phyloP scores from a whole-genome alignment of 2,888 invertebrate species.

The Abscondita cerata region DNA sequence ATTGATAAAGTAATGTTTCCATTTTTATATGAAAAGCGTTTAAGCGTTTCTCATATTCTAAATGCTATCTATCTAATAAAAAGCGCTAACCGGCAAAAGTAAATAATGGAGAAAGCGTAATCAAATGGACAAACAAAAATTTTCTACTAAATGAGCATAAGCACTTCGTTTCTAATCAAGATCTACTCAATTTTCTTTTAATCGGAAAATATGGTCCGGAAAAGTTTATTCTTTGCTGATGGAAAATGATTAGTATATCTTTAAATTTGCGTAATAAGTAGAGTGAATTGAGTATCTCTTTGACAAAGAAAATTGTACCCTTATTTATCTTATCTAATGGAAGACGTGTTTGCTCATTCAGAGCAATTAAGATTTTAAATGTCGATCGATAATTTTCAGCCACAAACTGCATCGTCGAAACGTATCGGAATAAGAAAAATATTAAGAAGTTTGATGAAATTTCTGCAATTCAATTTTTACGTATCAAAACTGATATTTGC shows the following conservation, averaged over 20 bases:
- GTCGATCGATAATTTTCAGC: constrained; percentile 12
- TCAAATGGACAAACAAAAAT: too few species aligned
- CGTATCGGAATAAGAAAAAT: background rate
- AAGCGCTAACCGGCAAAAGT: too few species aligned
- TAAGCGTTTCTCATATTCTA: too few species aligned
- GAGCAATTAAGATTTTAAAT: constrained; percentile 19
- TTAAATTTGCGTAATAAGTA: background rate
- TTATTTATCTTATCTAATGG: constrained; percentile 34
- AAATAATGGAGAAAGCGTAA: too few species aligned
- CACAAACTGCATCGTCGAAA: too few species aligned
- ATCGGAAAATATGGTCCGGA: background rate
- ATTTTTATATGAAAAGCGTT: too few species aligned
- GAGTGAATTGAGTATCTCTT: constrained; percentile 13
- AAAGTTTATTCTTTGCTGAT: too few species aligned
- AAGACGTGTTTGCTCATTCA: constrained; percentile 22
- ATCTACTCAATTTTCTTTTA: background rate
- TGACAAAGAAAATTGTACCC: constrained; percentile 22
- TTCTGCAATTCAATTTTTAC: constrained; percentile 24
- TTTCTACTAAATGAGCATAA: background rate
- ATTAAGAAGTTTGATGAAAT: background rate
- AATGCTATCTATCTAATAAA: too few species aligned
- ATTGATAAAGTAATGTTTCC: too few species aligned
- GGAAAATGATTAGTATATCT: background rate
- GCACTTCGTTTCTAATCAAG: constrained; percentile 1
- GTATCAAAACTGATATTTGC: constrained; percentile 31